These are phyloP conservation scores for Caenorhabditis afra DNA, from an alignment of 2,888 invertebrate species.

Conservation along the genomic window DNA sequence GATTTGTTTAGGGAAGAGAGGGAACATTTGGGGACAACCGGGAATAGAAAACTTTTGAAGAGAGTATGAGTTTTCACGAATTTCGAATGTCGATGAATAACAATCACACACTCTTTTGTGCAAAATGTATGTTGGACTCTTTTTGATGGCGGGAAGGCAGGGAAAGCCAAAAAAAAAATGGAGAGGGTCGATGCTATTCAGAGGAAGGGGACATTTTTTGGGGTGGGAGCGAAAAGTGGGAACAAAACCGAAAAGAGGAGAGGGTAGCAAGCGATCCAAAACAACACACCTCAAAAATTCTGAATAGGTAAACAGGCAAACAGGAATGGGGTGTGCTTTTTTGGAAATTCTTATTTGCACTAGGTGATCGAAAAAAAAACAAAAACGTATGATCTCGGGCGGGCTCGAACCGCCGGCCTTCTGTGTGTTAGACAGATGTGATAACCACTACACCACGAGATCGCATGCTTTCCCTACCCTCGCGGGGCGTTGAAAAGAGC, in stretches of 20 bases:
- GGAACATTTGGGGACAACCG: conserved; percentile 8
- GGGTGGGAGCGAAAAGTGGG: not conserved
- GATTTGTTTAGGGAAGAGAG: conserved; percentile 27
- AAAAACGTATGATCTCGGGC: conserved; percentile 74
- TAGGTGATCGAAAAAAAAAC: not conserved
- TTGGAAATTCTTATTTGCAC: conserved; percentile 6
- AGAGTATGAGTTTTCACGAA: too few species aligned
- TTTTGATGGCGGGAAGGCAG: conserved; percentile 8
- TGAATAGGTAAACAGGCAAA: conserved; percentile 16
- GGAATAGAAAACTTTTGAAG: conserved; percentile 1
- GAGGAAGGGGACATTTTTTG: not conserved
- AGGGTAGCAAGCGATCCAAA: not conserved
- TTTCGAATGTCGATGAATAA: conserved; percentile 29
- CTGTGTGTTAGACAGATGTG: conserved; percentile 79
- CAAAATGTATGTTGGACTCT: conserved; percentile 11
- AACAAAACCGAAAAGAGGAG: conserved; percentile 15
- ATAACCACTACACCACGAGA: conserved; percentile 79
- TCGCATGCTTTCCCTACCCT: conserved; percentile 14
- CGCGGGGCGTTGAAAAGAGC: too few species aligned
- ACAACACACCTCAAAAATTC: conserved; percentile 8
- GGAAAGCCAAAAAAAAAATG: conserved; percentile 13
- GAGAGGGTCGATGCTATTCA: conserved; percentile 13
- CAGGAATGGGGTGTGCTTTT: not conserved
- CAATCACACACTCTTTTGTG: conserved; percentile 31
- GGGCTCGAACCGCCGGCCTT: conserved; percentile 79